Base-by-base conservation (phyloP, 2,113 vertebrate species). In the Etheostoma cragini region DNA sequence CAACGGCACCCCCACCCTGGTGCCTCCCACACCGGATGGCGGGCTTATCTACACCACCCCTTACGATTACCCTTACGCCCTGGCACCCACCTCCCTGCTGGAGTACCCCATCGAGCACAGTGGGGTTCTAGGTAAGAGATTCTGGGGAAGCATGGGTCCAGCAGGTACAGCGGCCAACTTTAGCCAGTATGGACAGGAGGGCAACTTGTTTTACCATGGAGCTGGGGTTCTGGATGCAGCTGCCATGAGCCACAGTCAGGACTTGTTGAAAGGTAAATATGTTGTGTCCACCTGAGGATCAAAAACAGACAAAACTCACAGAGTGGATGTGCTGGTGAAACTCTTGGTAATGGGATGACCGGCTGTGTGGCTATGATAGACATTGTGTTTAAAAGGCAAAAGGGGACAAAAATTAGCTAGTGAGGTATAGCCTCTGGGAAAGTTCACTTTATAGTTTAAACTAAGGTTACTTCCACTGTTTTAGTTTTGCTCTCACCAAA, bases 61-160 rank as follows among this genome's bases (percentile, higher is more conserved):
- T 54, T 96, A 96, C 17, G 96, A 96, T 15, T 96, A 96, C 91
- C 95, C 96, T 6, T 96, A 96, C 78, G 89, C 96, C 92, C 94
- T 96, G 95, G 95, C 96, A 60, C 96, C 95, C 92, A 94, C 95
- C 78, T 96, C 96, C 81, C 92, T 96, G 89, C 92, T 96, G 95
- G 96, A 96, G 94, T 96, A 96, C 91, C 96, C 96, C 92, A 93
- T 96, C 83, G 96, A 96, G 84, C 95, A 95, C 89, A 92, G 92
- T 91, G 95, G 95, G 92, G 95, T 96, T 94, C 94, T 96, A 95
- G 95, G 96, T 96, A 96, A 96, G 96, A 92, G 94, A 85, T 91
- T 92, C 84, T 96, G 95, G 94, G 94, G 91, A 67, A 87, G 94
- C 93, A 84, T 94, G 80, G 92, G 93, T 85, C 85, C 91, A 46